Conservation (phyloP, 2,797 vertebrate species). For the Fundulus diaphanus region DNA sequence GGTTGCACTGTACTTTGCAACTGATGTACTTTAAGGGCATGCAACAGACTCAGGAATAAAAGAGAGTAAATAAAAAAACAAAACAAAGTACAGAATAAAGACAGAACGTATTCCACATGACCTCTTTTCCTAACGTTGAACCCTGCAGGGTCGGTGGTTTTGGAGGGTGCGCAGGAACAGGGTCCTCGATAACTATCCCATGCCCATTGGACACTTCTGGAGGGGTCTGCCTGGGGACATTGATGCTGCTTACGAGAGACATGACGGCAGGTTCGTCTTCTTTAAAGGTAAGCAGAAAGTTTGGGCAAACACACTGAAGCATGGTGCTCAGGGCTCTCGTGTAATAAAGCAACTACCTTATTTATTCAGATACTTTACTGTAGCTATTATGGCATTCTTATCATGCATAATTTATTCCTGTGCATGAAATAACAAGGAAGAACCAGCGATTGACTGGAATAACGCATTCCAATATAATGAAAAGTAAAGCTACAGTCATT, state of each 20-base stretch:
- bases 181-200: constrained; percentile 96
- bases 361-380: not conserved
- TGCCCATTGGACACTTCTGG: constrained; percentile 98
- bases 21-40: not conserved
- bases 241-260: constrained; percentile 92
- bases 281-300: constrained; percentile 88
- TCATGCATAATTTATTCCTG: not conserved
- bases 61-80: not conserved
- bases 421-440: not conserved
- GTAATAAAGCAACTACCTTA: not conserved
- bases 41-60: not conserved
- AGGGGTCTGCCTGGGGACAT: constrained; percentile 93
- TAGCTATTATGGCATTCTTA: not conserved
- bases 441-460: not conserved
- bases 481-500: not conserved
- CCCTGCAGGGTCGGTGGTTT: constrained; percentile 92
- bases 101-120: not conserved
- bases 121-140: not conserved
- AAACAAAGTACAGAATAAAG: not conserved
- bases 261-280: constrained; percentile 94
- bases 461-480: not conserved
- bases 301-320: not conserved
- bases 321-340: not conserved
- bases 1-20: not conserved
- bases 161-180: constrained; percentile 96